phyloP scores from a whole-genome alignment of 1,140 invertebrate genomes.

The Lithobius niger region DNA sequence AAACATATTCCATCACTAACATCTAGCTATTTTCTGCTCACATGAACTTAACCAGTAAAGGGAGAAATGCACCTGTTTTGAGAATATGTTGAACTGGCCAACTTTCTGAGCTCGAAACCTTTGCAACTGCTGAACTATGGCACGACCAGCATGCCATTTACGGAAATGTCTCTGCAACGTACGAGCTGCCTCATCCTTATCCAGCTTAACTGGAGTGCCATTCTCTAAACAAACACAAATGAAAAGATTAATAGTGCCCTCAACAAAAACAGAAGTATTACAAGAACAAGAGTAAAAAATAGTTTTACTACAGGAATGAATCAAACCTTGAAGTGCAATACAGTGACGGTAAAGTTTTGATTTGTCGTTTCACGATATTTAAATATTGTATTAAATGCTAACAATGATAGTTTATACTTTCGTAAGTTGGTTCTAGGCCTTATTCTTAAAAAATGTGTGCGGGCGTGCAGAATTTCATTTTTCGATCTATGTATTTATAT shows the following conservation, averaged over 20 bases:
- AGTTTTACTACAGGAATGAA: neutral
- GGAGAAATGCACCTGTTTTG: constrained; percentile 20
- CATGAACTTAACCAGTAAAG: no score
- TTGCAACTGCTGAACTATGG: constrained; percentile 21
- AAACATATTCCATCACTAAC: no score
- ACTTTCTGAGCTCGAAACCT: constrained; percentile 23
- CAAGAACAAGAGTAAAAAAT: neutral
- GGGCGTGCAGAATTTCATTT: no score
- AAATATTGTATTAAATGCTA: no score
- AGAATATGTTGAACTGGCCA: constrained; percentile 21
- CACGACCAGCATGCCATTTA: constrained; percentile 22
- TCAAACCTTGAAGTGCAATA: neutral
- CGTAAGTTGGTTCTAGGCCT: no score
- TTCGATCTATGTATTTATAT: no score
- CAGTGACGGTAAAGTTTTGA: neutral
- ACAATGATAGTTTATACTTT: no score
- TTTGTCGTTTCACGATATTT: neutral
- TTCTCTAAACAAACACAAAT: neutral
- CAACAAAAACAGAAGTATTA: neutral
- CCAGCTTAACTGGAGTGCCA: neutral
- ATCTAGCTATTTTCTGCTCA: no score
- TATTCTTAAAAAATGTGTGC: no score
- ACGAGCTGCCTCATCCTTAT: constrained; percentile 16
- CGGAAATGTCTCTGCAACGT: constrained; percentile 27
- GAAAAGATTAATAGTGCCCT: neutral